phyloP scores from a whole-genome alignment of 2,797 vertebrate genomes.

The Anableps anableps region DNA sequence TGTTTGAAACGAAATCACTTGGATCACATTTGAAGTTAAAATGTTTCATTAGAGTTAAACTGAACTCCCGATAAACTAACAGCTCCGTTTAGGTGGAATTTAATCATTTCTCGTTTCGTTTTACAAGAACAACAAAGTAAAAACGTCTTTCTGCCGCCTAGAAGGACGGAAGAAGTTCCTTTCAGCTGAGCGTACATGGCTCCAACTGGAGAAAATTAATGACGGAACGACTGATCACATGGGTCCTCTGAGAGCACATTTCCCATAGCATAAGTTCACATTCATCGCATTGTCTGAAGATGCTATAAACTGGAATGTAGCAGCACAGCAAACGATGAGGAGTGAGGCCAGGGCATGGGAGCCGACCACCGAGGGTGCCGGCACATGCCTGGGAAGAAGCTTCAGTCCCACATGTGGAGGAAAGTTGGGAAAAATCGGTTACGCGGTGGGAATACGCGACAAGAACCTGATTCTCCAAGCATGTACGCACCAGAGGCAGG shows the following conservation, averaged over 20 bases:
- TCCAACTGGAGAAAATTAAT: too few relatives aligned
- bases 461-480: slow-evolving; percentile 19
- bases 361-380: slow-evolving; percentile 44
- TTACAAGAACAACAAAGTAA: not conserved
- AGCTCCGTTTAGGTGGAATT: not conserved
- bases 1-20: not conserved
- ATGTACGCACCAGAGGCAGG: slow-evolving; percentile 6
- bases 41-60: not conserved
- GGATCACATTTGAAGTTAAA: not conserved
- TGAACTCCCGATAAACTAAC: not conserved
- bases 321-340: slow-evolving; percentile 23
- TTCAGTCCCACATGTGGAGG: slow-evolving; percentile 54
- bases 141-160: too few relatives aligned
- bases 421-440: slow-evolving; percentile 41
- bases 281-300: slow-evolving; percentile 36
- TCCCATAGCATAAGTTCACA: slow-evolving; percentile 22
- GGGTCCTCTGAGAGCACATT: slow-evolving; percentile 6
- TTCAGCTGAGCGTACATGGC: not conserved
- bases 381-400: slow-evolving; percentile 66
- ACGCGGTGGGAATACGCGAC: slow-evolving; percentile 10
- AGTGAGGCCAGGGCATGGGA: slow-evolving; percentile 37
- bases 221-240: not conserved
- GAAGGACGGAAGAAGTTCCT: not conserved
- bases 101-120: not conserved
- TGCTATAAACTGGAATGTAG: slow-evolving; percentile 7